Base-by-base conservation (phyloP, 2,113 vertebrate genomes). In the Hydrochoerus hydrochaeris region DNA sequence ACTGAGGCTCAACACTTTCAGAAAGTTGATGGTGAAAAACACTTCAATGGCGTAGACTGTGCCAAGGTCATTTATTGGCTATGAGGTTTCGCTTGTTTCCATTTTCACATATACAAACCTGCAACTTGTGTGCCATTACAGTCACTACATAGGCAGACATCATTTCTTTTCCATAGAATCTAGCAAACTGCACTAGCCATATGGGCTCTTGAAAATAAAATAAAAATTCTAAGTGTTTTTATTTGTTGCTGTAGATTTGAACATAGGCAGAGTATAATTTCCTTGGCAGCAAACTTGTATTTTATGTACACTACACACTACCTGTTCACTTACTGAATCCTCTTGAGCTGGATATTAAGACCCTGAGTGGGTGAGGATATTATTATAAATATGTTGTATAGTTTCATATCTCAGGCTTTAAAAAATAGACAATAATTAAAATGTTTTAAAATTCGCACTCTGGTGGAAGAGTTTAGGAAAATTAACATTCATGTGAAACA, bases 401-500 rank as follows among this genome's bases (percentile, higher is more conserved):
- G 17, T 78, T 93, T 94, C 16, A 88, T 88, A 96, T 71, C 49
- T 88, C 90, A 38, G 13, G 7, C 63, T 95, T 85, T 96, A 78
- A 57, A 0, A 60, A 16, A 26, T 84, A 67, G 46, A 65, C 77
- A 60, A 57, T 90, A 92, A n/a, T 62, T 88, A 49, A 86, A 93
- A 60, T 58, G 46, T 19, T 44, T 49, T 44, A 92, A 86, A 19
- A 93, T 46, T 28, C 73, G 2, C 88, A 65, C n/a, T 86, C 65
- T 65, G 97, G 60, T 69, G 92, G 81, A 83, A 14, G 3, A 62
- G 84, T 96, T 95, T 91, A 88, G 26, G 13, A 57, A 3, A 97
- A 95, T 92, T 92, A 97, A 63, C 20, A 78, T 98, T 98, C 84
- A 92, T 73, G 38, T 73, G 84, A 94, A 94, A 49, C 90, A 67